Evolutionary conservation across 1,140 invertebrate genomes (phyloP).

Genomic region (Frieseomelitta varia): DNA sequence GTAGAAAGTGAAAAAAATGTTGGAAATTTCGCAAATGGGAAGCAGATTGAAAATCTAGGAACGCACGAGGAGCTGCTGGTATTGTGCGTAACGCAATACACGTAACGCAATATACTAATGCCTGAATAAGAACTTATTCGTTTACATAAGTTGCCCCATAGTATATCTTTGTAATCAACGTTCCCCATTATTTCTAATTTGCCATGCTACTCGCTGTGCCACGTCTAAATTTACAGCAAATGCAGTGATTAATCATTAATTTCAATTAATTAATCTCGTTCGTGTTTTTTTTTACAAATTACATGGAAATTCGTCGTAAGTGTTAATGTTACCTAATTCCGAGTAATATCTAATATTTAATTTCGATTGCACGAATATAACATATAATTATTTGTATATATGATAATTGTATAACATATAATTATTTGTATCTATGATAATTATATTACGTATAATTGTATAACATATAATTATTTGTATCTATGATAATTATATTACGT

Average conservation of each 20-base stretch:
- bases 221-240: not conserved
- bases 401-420: too few relatives aligned
- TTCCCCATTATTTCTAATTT: conserved; percentile 8
- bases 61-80: too few relatives aligned
- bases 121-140: conserved; percentile 20
- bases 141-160: conserved; percentile 26
- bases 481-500: too few relatives aligned
- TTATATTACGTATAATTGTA: too few relatives aligned
- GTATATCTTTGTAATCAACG: conserved; percentile 16
- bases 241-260: too few relatives aligned
- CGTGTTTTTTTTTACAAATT: not conserved
- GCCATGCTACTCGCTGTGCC: not conserved
- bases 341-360: not conserved
- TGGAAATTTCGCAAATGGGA: conserved; percentile 30
- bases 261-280: not conserved
- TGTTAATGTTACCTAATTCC: not conserved
- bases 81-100: conserved; percentile 29
- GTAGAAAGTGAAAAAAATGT: not conserved
- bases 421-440: too few relatives aligned
- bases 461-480: too few relatives aligned
- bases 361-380: too few relatives aligned
- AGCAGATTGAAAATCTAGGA: conserved; percentile 14
- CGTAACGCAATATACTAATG: conserved; percentile 28
- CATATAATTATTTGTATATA: too few relatives aligned
- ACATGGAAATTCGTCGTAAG: too few relatives aligned